Evolutionary conservation across 2,888 invertebrate species (phyloP).

Genomic region (Lasioglossum lativentre): DNA sequence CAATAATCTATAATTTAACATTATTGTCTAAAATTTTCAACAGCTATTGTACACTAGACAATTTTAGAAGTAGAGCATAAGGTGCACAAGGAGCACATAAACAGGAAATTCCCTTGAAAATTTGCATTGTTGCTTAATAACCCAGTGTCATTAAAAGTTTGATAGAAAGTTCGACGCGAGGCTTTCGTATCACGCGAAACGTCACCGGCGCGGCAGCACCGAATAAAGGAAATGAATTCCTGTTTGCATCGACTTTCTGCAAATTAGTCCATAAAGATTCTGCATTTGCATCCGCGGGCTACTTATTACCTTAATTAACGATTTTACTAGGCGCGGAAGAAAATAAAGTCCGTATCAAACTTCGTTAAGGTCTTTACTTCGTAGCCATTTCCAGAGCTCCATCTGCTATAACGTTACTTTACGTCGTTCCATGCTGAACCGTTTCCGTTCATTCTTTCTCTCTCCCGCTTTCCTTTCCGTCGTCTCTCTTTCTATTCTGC

Average conservation of each 20-base stretch:
- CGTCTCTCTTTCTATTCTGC: neutral
- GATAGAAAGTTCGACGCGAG: neutral
- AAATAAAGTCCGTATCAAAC: conserved; percentile 16
- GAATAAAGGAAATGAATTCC: neutral
- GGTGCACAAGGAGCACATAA: too few species aligned
- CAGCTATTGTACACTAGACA: neutral
- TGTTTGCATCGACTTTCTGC: neutral
- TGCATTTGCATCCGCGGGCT: conserved; percentile 5
- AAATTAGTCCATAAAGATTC: conserved; percentile 11
- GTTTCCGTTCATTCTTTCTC: neutral
- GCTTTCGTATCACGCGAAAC: neutral
- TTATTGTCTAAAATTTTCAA: too few species aligned
- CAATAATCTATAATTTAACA: too few species aligned
- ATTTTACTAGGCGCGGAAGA: conserved; percentile 4
- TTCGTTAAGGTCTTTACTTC: conserved; percentile 11
- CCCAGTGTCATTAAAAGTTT: neutral
- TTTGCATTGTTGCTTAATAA: neutral
- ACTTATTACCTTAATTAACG: conserved; percentile 11
- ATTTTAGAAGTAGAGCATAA: neutral
- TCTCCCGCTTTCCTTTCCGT: neutral
- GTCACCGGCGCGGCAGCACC: neutral
- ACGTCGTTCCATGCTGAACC: neutral
- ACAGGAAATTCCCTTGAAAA: neutral
- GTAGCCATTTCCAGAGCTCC: neutral
- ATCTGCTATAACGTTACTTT: neutral